Evolutionary conservation across 2,888 invertebrate species (phyloP).

Genomic region (Melieria crassipennis): DNA sequence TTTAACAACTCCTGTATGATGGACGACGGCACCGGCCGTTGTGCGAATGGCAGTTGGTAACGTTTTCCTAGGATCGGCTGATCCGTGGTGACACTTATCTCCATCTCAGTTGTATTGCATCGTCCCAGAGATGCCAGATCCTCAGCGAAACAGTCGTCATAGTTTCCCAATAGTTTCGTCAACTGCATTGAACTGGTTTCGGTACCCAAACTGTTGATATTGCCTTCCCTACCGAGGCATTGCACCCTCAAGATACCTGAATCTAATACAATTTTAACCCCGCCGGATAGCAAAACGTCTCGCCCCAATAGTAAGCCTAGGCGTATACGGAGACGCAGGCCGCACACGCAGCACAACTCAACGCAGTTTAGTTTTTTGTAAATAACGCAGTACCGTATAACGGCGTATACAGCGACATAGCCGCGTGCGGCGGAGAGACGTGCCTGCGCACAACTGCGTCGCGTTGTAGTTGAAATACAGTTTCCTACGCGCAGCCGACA

Average conservation of each 20-base stretch:
- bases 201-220: background rate
- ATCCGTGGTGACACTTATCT: constrained; percentile 13
- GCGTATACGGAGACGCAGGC: accelerated
- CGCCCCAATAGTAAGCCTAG: no score
- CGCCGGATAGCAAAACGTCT: no score
- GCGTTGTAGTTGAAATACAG: no score
- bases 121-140: constrained; percentile 9
- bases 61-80: constrained; percentile 19
- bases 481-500: no score
- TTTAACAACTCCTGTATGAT: constrained; percentile 22
- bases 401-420: no score
- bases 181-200: background rate
- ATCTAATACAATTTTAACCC: no score
- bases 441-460: no score
- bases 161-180: background rate
- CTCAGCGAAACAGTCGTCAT: background rate
- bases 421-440: no score
- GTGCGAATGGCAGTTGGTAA: constrained; percentile 33
- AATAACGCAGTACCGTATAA: no score
- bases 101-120: constrained; percentile 32
- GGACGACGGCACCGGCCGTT: constrained; percentile 19
- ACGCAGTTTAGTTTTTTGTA: accelerated
- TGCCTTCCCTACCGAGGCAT: background rate
- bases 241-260: no score
- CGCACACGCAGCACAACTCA: no score